phyloP scores from a whole-genome alignment of 2,797 vertebrate genomes.

The Kryptolebias ocellatus region DNA sequence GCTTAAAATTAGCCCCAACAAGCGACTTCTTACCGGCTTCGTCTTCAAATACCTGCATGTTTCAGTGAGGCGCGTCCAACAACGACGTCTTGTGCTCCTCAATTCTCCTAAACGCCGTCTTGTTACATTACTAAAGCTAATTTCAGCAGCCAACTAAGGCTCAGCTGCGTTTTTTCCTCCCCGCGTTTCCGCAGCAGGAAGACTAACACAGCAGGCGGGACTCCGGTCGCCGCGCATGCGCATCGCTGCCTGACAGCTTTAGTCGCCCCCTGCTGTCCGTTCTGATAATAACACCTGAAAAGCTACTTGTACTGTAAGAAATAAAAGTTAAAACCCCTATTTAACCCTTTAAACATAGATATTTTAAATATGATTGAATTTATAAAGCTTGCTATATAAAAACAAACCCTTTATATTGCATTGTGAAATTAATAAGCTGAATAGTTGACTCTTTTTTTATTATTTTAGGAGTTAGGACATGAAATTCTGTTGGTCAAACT shows the following conservation, averaged over 20 bases:
- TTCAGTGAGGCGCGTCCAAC: background rate
- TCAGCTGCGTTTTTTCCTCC: background rate
- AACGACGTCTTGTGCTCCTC: background rate
- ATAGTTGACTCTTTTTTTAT: no score
- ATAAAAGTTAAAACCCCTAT: no score
- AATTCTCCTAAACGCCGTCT: background rate
- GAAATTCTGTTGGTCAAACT: no score
- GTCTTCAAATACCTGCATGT: slow-evolving; percentile 53
- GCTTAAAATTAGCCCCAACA: background rate
- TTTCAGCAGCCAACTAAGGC: background rate
- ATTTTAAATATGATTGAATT: no score
- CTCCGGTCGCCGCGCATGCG: slow-evolving; percentile 32
- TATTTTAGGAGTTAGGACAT: no score
- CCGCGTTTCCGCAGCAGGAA: slow-evolving; percentile 2
- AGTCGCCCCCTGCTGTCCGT: slow-evolving; percentile 1
- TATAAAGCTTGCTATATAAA: no score
- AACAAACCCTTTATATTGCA: no score
- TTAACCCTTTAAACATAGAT: no score
- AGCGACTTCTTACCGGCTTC: slow-evolving; percentile 49
- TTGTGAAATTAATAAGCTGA: no score
- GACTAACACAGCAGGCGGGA: rapidly evolving
- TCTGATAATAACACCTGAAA: background rate
- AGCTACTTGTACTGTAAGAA: no score
- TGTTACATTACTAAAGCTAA: background rate
- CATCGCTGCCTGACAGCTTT: rapidly evolving